Percentiles rank a stretch among this genome's conserved stretches.
These are phyloP conservation scores for Yponomeuta cagnagella DNA, from an alignment of 2,888 invertebrate species.

Conservation along the genomic window DNA sequence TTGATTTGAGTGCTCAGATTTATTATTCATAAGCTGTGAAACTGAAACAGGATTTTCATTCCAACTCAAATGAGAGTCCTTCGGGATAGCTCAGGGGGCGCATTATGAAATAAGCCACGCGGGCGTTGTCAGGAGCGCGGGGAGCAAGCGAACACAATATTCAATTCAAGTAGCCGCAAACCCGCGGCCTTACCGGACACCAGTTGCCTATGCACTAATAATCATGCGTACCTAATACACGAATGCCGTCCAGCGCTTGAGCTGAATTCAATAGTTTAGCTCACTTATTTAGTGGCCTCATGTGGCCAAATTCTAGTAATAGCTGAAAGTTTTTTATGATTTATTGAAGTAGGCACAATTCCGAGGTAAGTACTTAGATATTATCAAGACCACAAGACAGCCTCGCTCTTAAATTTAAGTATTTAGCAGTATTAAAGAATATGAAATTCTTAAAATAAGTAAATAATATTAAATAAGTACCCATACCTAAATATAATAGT, in stretches of 20 bases:
- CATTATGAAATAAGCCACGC: conserved; percentile 10
- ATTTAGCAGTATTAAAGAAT: too few species aligned
- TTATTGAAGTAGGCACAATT: too few species aligned
- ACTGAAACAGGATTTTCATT: background rate
- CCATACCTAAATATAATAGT: too few species aligned
- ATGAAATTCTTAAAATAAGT: background rate
- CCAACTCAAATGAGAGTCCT: background rate
- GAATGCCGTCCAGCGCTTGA: background rate
- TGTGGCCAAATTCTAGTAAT: too few species aligned
- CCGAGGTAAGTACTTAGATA: too few species aligned
- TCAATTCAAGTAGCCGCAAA: background rate
- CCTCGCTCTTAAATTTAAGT: too few species aligned
- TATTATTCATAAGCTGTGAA: background rate
- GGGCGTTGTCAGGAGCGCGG: conserved; percentile 1
- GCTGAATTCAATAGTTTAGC: background rate
- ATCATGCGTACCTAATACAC: background rate
- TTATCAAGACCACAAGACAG: too few species aligned
- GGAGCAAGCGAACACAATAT: background rate
- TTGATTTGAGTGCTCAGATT: background rate
- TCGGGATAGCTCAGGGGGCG: background rate
- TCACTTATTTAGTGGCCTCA: background rate
- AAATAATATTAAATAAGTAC: too few species aligned
- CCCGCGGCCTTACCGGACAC: background rate
- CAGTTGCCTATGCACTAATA: background rate
- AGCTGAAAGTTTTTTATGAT: too few species aligned